A percentile compares a stretch with the other conserved stretches of the same genome.
phyloP scores from a whole-genome alignment of 2,888 invertebrate species.

The Standfussiana lucernea region DNA sequence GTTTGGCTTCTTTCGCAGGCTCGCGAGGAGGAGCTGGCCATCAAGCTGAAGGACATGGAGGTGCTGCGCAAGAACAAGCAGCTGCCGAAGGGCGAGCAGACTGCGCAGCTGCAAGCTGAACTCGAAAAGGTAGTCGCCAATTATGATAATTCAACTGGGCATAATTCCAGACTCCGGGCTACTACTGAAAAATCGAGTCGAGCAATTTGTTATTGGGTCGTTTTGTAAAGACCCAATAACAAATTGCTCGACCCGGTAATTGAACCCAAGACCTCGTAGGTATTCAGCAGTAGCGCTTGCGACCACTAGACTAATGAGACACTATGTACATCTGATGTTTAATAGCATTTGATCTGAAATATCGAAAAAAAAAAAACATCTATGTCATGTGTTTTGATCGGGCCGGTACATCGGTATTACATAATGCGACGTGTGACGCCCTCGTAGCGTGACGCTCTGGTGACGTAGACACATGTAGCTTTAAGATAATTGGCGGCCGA shows the following conservation, averaged over 20 bases:
- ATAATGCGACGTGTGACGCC: neutral
- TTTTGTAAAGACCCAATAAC: neutral
- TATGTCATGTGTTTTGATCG: neutral
- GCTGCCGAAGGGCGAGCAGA: conserved; percentile 53
- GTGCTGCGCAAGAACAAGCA: conserved; percentile 72
- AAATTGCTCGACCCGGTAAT: neutral
- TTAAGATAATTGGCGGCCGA: neutral
- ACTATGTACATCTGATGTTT: neutral
- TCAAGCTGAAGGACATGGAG: conserved; percentile 87
- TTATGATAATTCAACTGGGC: neutral
- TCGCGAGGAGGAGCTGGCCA: conserved; percentile 90
- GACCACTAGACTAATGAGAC: neutral
- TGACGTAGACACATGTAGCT: neutral
- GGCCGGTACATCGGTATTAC: neutral
- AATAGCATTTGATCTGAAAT: neutral
- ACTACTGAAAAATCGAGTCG: neutral
- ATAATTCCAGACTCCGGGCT: neutral
- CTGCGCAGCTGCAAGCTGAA: conserved; percentile 56
- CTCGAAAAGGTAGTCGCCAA: conserved; percentile 63
- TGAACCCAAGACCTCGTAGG: neutral
- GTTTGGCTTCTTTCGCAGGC: conserved; percentile 81
- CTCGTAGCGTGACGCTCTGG: conserved; percentile 3
- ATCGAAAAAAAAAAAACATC: neutral
- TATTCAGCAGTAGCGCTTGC: neutral
- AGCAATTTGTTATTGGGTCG: too few species aligned